These are phyloP conservation scores for Dryobota labecula DNA, from an alignment of 2,888 invertebrate species.

Conservation along the genomic window DNA sequence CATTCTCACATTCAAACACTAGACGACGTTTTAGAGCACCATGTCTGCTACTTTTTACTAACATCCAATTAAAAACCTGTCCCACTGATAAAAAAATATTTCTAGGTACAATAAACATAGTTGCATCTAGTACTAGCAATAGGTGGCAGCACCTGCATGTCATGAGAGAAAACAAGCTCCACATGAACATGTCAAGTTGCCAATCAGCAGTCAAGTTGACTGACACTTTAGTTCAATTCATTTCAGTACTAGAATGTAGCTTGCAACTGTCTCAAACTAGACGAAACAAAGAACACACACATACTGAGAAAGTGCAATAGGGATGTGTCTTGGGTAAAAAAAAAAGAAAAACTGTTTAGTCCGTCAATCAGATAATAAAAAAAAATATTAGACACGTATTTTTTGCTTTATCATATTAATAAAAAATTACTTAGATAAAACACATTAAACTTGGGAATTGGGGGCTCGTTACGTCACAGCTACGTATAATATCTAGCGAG, in stretches of 20 bases:
- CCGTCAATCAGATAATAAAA: too few relatives aligned
- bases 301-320: not conserved
- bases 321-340: too few relatives aligned
- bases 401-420: too few relatives aligned
- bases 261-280: constrained; percentile 20
- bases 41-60: not conserved
- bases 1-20: not conserved
- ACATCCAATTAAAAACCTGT: constrained; percentile 6
- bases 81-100: not conserved
- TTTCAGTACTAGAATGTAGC: constrained; percentile 20
- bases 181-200: constrained; percentile 47
- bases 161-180: constrained; percentile 14
- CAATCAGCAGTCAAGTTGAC: constrained; percentile 52
- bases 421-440: too few relatives aligned
- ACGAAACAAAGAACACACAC: not conserved
- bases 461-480: too few relatives aligned
- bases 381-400: too few relatives aligned
- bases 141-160: constrained; percentile 42
- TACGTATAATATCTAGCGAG: too few relatives aligned
- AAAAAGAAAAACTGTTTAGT: too few relatives aligned
- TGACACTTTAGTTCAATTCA: constrained; percentile 51
- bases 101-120: not conserved
- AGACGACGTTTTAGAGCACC: not conserved
- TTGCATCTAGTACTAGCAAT: not conserved
- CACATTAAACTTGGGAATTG: too few relatives aligned